These are phyloP conservation scores for Lottia gigantea DNA, from an alignment of 2,888 invertebrate genomes.

Conservation along the genomic window DNA sequence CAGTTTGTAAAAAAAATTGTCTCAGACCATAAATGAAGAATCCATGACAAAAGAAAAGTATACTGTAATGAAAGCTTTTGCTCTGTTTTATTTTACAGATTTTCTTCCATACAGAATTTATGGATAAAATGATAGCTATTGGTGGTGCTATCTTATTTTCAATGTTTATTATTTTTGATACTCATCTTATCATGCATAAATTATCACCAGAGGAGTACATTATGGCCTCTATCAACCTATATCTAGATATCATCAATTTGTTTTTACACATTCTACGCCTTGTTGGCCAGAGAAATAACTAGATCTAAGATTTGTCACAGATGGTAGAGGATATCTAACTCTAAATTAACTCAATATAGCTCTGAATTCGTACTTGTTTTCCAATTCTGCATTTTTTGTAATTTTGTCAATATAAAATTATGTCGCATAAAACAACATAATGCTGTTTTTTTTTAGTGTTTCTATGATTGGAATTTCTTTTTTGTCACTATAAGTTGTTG, in stretches of 20 bases:
- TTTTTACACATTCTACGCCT: conserved; percentile 84
- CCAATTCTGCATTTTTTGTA: too few species aligned
- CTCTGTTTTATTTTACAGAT: conserved; percentile 71
- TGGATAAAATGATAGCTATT: conserved; percentile 79
- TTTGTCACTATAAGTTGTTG: too few species aligned
- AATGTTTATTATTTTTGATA: conserved; percentile 85
- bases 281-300: conserved; percentile 68
- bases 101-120: conserved; percentile 78
- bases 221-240: conserved; percentile 85
- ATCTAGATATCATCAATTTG: conserved; percentile 87
- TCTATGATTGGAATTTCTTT: too few species aligned
- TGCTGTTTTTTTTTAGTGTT: too few species aligned
- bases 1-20: too few species aligned
- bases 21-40: too few species aligned
- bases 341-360: too few species aligned
- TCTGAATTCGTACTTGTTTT: too few species aligned
- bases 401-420: too few species aligned
- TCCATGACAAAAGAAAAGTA: too few species aligned
- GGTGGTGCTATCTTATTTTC: conserved; percentile 80
- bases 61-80: background rate
- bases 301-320: background rate
- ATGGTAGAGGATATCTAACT: background rate
- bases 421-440: too few species aligned
- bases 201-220: conserved; percentile 90
- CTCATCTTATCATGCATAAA: conserved; percentile 84